Evolutionary conservation across 2,797 vertebrate genomes (phyloP).

Genomic region (Cichlasoma orientale): DNA sequence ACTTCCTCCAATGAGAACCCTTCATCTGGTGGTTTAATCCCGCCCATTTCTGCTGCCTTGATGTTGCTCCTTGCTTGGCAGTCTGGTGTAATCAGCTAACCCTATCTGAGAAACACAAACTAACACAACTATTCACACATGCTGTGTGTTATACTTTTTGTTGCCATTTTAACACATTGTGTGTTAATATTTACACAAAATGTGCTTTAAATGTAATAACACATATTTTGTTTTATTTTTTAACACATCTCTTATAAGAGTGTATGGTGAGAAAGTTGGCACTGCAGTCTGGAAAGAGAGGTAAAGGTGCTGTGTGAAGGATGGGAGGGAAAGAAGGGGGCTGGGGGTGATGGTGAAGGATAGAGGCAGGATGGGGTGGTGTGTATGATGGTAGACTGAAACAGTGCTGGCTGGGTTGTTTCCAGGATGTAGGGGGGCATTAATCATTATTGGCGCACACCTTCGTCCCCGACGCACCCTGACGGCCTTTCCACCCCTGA

Average conservation of each 20-base stretch:
- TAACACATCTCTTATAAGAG: background rate
- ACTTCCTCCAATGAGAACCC: too few relatives aligned
- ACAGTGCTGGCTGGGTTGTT: conserved; percentile 71
- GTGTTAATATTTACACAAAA: too few relatives aligned
- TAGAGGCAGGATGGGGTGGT: conserved; percentile 22
- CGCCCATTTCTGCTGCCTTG: too few relatives aligned
- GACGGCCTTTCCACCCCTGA: conserved; percentile 92
- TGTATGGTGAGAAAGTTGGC: conserved; percentile 5
- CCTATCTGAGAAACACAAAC: too few relatives aligned
- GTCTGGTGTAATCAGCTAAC: too few relatives aligned
- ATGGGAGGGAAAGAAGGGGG: background rate
- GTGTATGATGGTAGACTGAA: conserved; percentile 46
- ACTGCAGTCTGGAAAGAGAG: conserved; percentile 6
- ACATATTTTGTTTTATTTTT: too few relatives aligned
- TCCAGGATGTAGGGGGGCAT: conserved; percentile 85
- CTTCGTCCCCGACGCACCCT: conserved; percentile 89
- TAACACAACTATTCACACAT: too few relatives aligned
- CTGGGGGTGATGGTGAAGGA: background rate
- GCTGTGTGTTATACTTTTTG: too few relatives aligned
- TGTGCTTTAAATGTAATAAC: too few relatives aligned
- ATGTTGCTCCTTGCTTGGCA: rapidly evolving
- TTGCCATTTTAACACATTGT: too few relatives aligned
- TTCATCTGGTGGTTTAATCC: too few relatives aligned
- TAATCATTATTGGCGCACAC: conserved; percentile 99
- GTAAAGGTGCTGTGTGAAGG: conserved; percentile 36